phyloP scores from a whole-genome alignment of 2,113 vertebrate species.

The Embiotoca jacksoni region DNA sequence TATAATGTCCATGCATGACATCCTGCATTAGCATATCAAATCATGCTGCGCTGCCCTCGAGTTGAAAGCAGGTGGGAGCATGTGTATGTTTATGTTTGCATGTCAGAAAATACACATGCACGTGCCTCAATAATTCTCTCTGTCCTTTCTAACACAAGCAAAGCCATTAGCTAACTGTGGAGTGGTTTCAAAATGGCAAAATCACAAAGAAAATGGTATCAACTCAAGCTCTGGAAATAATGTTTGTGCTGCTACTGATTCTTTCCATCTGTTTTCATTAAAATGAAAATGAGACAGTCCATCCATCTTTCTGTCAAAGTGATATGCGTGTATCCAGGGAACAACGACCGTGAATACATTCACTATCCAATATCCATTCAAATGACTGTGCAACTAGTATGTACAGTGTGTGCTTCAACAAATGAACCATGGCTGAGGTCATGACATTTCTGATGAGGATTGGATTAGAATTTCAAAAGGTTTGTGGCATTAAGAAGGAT shows the following conservation, averaged over 20 bases:
- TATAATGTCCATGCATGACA: slow-evolving; percentile 64
- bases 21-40: slow-evolving; percentile 68
- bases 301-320: slow-evolving; percentile 57
- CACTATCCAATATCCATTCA: slow-evolving; percentile 58
- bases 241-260: slow-evolving; percentile 52
- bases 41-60: slow-evolving; percentile 49
- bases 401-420: slow-evolving; percentile 21
- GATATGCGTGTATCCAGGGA: slow-evolving; percentile 27
- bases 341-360: slow-evolving; percentile 26
- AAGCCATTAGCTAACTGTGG: slow-evolving; percentile 44
- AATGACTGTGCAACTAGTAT: slow-evolving; percentile 24
- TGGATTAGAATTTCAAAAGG: not conserved
- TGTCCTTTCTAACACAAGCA: not conserved
- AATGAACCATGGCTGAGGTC: slow-evolving; percentile 32
- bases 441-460: slow-evolving; percentile 1
- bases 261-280: slow-evolving; percentile 73
- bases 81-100: slow-evolving; percentile 34
- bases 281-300: slow-evolving; percentile 74
- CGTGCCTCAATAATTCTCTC: not conserved
- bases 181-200: slow-evolving; percentile 44
- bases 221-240: slow-evolving; percentile 50
- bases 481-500: not conserved
- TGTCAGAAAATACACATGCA: slow-evolving; percentile 9
- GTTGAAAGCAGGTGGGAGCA: slow-evolving; percentile 3
- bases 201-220: slow-evolving; percentile 33